phyloP scores from a whole-genome alignment of 2,113 vertebrate genomes.

The Panthera tigris region DNA sequence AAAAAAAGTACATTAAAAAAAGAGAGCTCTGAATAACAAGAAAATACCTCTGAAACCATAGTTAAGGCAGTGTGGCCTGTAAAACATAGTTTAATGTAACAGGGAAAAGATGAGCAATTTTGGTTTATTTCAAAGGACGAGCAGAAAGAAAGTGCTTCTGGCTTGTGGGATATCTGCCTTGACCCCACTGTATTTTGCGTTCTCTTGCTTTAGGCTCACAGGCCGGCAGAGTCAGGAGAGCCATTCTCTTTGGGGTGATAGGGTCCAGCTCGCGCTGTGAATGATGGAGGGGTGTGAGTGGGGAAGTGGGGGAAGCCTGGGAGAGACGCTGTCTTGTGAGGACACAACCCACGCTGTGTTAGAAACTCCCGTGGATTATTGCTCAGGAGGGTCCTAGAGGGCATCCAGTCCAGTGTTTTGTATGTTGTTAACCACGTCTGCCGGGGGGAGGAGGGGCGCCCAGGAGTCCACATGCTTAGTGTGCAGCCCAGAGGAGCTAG shows the following conservation, averaged over 20 bases:
- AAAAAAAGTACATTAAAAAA: not conserved
- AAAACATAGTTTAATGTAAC: not conserved
- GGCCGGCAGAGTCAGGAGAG: not conserved
- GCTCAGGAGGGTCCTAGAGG: not conserved
- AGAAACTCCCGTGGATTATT: accelerated
- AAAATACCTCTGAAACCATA: not conserved
- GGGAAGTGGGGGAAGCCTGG: not conserved
- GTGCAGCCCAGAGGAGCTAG: not conserved
- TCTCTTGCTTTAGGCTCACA: not conserved
- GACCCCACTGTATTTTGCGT: not conserved
- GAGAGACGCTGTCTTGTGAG: not conserved
- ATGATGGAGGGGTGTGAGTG: accelerated
- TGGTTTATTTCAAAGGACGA: not conserved
- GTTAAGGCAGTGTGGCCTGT: not conserved
- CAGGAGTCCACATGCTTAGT: accelerated
- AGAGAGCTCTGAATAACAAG: not conserved
- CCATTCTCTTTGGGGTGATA: too few species aligned
- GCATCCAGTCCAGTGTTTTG: not conserved
- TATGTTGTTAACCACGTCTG: accelerated
- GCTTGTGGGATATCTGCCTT: not conserved
- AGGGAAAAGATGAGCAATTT: not conserved
- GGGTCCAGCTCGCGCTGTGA: not conserved
- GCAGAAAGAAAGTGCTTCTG: not conserved
- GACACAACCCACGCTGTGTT: not conserved
- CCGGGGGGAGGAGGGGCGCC: too few species aligned